Base-by-base conservation (phyloP, 1,140 invertebrate genomes). In the Conus betulinus region DNA sequence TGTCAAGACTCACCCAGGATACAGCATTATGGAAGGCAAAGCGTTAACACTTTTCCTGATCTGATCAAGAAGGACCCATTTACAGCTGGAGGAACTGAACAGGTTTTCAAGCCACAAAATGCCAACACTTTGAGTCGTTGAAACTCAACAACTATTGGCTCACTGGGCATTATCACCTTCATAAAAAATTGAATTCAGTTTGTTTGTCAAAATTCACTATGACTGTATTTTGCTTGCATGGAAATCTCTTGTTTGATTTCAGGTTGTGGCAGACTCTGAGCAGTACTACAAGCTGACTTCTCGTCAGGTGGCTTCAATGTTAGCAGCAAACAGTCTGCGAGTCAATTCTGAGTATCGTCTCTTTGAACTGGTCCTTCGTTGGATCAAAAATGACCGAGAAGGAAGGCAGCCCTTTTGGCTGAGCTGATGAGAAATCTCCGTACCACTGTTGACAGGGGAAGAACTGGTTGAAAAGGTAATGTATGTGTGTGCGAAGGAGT, bases 391-490 rank as follows among this genome's bases (percentile, higher is more conserved):
- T 78, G 89, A 91, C 20, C 88, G 89, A 57, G 84, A 88, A 60
- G 89, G 91, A 39, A 90, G 94, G 27, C 90, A 92, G 67, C 88
- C 92, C 52, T 91, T 90, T 90, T 94, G 13, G 88, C 94, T 23
- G 85, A 91, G 25, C 91, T 95, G 15, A 94, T 95, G 92, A 89
- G 90, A 76, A 93, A 94, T 88, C 90, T 95, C 27, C 90, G 94
- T 95, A 13, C 94, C 94, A 6, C 89, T 95, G 25, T 88, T 95
- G 57, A 91, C 94, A 13, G 94, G 94, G 17, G 94, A 95, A 81
- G 94, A 95, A 88, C 89, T 95, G 15, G 94, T 95, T 3, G 94
- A 95, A 84, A 95, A 94, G 89, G 94, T 95, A 76, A 86, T 57
- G 23, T 11, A 13, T 82, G 25, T 82, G 39, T 39, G 23, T 52